Evolutionary conservation across 2,113 vertebrate genomes (phyloP), one percentile per base, ranked within the genome.

Genomic region (Chamaetylas fuelleborni): DNA sequence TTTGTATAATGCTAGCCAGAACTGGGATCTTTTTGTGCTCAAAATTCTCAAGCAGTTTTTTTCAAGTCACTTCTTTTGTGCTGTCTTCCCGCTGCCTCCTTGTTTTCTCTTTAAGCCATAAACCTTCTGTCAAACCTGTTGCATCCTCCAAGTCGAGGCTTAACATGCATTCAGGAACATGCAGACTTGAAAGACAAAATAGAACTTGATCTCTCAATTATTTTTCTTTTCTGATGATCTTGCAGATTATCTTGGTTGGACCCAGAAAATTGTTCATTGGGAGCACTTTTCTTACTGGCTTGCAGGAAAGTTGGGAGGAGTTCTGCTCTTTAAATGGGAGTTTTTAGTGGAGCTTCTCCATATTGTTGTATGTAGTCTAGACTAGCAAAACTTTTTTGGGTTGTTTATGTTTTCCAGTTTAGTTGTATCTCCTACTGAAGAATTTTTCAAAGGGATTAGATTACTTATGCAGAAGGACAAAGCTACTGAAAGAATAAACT

Each of bases 41-140:
- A 3, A 4, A 62, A 67, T 88, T 77, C 43, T 74, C 19, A 42
- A 45, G 33, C 29, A 38, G 20, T 25, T 81, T 20, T 64, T 91
- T 51, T 26, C 3, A 47, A 56, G 11, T 10, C 8, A 7, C 12
- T 14, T 73, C 2, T 65, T 48, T 34, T 5, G 3, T 48, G 23
- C 15, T 71, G 7, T 11, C 2, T 1, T 1, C 4, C 1, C 0
- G 0, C 34, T 70, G 14, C 23, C 19, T 20, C 2, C 11, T 50
- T 91, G 25, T 33, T 36, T 42, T 88, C 56, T 80, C 23, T 14
- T 57, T 34, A 80, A n/a, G 67, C 54, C 2, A 5, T 50, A 87
- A 57, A 34, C 15, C 9, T 77, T 78, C 20, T 43, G 22, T 78
- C 10, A 40, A 10, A 58, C 48, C n/a, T 81, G 1, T 22, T 54